phyloP scores from a whole-genome alignment of 2,113 vertebrate species.

The Periophthalmodon schlosseri region DNA sequence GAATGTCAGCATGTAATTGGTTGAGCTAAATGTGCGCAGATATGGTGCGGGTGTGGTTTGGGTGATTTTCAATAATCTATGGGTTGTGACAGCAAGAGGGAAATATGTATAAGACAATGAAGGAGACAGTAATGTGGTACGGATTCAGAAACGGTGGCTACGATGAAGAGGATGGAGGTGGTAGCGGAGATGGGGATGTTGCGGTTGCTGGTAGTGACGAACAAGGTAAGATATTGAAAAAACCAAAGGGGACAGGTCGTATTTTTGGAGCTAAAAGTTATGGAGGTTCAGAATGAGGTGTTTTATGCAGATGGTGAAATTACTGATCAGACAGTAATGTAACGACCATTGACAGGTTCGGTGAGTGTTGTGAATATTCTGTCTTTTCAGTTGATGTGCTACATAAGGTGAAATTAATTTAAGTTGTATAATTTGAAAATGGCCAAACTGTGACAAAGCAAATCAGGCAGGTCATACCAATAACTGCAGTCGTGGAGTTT shows the following conservation, averaged over 20 bases:
- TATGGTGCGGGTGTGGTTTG: constrained; percentile 33
- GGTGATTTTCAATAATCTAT: constrained; percentile 36
- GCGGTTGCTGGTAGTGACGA: not conserved
- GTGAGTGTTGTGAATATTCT: too few species aligned
- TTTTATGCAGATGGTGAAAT: not conserved
- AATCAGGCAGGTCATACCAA: too few species aligned
- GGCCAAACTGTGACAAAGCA: too few species aligned
- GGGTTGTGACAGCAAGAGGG: constrained; percentile 23
- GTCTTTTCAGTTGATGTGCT: not conserved
- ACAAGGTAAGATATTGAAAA: not conserved
- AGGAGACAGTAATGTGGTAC: not conserved
- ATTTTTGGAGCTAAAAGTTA: not conserved
- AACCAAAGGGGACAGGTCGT: not conserved
- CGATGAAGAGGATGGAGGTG: not conserved
- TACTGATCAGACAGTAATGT: not conserved
- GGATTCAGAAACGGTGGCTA: not conserved
- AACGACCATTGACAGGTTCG: too few species aligned
- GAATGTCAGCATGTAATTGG: constrained; percentile 71
- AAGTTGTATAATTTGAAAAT: not conserved
- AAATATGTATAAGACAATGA: not conserved
- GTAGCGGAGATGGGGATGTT: not conserved
- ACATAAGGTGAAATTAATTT: not conserved
- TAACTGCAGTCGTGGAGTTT: too few species aligned
- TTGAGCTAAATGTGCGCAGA: constrained; percentile 43
- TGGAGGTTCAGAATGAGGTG: not conserved